Evolutionary conservation across 2,888 invertebrate genomes (phyloP).

Genomic region (Drosophila testacea): DNA sequence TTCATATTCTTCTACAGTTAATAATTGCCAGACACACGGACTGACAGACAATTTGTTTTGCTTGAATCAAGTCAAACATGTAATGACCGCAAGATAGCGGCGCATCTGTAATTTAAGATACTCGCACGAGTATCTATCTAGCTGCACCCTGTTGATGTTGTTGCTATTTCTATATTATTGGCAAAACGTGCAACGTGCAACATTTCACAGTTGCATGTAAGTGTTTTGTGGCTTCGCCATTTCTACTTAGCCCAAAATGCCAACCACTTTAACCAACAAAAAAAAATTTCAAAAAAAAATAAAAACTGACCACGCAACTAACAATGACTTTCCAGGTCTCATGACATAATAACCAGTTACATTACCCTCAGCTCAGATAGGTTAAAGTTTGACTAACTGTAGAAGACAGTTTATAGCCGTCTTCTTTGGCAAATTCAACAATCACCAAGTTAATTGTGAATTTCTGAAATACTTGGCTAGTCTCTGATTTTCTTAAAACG

Average conservation of each 20-base stretch:
- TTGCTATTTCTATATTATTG: conserved; percentile 14
- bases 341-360: conserved; percentile 59
- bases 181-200: conserved; percentile 51
- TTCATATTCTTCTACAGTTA: conserved; percentile 28
- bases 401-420: conserved; percentile 5
- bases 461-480: neutral
- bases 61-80: conserved; percentile 52
- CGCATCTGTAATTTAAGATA: conserved; percentile 56
- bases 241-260: conserved; percentile 34
- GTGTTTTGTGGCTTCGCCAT: conserved; percentile 11
- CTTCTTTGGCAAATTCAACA: conserved; percentile 2
- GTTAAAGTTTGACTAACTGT: conserved; percentile 46
- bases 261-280: conserved; percentile 18
- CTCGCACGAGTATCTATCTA: conserved; percentile 40
- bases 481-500: too few relatives aligned
- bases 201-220: conserved; percentile 30
- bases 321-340: conserved; percentile 13
- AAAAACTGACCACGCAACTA: conserved; percentile 36
- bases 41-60: conserved; percentile 46
- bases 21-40: conserved; percentile 48
- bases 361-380: conserved; percentile 34
- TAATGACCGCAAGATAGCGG: conserved; percentile 51
- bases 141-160: conserved; percentile 5
- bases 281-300: neutral
- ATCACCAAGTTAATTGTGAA: neutral